Evolutionary conservation across 2,113 vertebrate species (phyloP).

Genomic region (Corvus hawaiiensis): DNA sequence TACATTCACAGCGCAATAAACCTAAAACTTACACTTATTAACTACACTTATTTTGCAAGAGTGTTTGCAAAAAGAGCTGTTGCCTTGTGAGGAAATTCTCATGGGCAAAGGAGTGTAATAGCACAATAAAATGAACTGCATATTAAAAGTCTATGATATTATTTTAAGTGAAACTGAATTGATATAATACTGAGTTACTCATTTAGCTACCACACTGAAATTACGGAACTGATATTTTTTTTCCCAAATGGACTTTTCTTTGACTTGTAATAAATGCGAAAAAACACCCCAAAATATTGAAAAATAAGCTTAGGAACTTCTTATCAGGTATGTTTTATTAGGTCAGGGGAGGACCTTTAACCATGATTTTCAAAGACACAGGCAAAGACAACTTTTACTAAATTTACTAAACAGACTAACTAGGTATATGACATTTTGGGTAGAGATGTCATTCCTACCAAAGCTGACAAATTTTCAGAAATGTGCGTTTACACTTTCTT

Average conservation of each 20-base stretch:
- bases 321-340: background rate
- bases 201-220: background rate
- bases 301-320: background rate
- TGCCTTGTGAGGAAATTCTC: background rate
- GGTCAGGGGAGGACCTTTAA: background rate
- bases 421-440: background rate
- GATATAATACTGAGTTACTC: background rate
- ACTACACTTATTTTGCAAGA: background rate
- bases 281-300: accelerated
- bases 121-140: background rate
- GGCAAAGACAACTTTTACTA: background rate
- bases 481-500: background rate
- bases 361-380: background rate
- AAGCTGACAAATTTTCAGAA: background rate
- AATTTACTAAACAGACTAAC: background rate
- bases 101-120: background rate
- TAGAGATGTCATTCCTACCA: background rate
- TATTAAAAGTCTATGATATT: background rate
- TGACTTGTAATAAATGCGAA: background rate
- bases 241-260: background rate
- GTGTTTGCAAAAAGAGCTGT: background rate
- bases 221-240: background rate
- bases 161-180: background rate
- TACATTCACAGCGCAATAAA: background rate
- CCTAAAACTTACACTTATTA: background rate